These are phyloP conservation scores for Micronycteris hirsuta DNA, from an alignment of 2,113 vertebrate genomes.

Conservation along the genomic window DNA sequence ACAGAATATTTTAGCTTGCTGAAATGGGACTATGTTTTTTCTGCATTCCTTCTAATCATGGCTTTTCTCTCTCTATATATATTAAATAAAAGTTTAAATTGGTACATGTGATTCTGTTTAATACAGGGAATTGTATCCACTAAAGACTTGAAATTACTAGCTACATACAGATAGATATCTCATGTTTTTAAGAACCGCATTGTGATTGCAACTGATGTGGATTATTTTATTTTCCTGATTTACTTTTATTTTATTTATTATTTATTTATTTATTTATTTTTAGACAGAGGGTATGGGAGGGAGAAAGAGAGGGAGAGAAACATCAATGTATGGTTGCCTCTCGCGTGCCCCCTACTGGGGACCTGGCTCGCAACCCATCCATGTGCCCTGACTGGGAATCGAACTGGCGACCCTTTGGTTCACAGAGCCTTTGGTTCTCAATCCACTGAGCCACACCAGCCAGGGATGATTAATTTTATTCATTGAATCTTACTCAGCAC, in stretches of 20 bases:
- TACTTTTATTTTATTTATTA: neutral
- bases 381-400: too few species aligned
- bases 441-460: too few species aligned
- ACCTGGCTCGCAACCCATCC: too few species aligned
- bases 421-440: too few species aligned
- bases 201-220: neutral
- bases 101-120: neutral
- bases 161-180: neutral
- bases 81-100: neutral
- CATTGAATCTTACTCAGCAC: neutral
- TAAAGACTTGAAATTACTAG: neutral
- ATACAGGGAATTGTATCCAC: neutral
- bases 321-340: too few species aligned
- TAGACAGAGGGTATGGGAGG: too few species aligned
- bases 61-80: neutral
- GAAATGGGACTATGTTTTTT: neutral
- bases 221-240: neutral
- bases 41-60: slow-evolving; percentile 3
- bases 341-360: too few species aligned
- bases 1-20: neutral
- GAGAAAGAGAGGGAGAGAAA: too few species aligned
- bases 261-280: too few species aligned
- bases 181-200: neutral
- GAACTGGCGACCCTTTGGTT: too few species aligned
- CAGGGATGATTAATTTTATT: neutral